A percentile compares a stretch with the other conserved stretches of the same genome.
Evolutionary conservation across 2,113 vertebrate genomes (phyloP).

Genomic region (Okapia johnstoni): DNA sequence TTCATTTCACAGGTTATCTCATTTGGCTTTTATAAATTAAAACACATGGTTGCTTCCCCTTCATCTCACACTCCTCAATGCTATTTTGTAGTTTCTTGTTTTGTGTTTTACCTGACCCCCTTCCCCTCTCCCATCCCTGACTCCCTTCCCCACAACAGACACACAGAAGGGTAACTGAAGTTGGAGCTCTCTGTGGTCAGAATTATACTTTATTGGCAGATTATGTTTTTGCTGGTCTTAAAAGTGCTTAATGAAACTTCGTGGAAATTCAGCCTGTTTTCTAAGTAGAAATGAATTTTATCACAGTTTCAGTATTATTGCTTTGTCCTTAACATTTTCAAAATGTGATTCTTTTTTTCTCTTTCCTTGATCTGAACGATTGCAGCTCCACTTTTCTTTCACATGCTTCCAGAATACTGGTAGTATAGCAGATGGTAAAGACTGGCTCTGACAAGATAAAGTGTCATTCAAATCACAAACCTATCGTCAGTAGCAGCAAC

Average conservation of each 20-base stretch:
- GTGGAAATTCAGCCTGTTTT: background rate
- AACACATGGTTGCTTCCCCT: background rate
- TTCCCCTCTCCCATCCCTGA: background rate
- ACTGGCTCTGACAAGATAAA: background rate
- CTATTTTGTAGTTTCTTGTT: conserved; percentile 6
- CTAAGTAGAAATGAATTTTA: background rate
- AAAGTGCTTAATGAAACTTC: background rate
- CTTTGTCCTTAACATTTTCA: background rate
- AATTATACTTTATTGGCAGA: background rate
- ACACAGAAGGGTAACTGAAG: background rate
- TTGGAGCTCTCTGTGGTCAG: background rate
- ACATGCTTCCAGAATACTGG: background rate
- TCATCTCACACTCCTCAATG: background rate
- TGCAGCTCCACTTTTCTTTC: background rate
- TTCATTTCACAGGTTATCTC: background rate
- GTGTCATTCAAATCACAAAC: background rate
- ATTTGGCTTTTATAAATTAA: background rate
- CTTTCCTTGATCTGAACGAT: background rate
- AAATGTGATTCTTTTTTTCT: background rate
- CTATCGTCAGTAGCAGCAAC: background rate
- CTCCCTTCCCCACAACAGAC: background rate
- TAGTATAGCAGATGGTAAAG: background rate
- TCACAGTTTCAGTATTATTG: background rate
- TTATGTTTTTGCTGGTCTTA: background rate
- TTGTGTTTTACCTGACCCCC: background rate